A percentile compares a stretch with the other conserved stretches of the same genome.
Evolutionary conservation across 2,797 vertebrate species (phyloP).

Genomic region (Merluccius polli): DNA sequence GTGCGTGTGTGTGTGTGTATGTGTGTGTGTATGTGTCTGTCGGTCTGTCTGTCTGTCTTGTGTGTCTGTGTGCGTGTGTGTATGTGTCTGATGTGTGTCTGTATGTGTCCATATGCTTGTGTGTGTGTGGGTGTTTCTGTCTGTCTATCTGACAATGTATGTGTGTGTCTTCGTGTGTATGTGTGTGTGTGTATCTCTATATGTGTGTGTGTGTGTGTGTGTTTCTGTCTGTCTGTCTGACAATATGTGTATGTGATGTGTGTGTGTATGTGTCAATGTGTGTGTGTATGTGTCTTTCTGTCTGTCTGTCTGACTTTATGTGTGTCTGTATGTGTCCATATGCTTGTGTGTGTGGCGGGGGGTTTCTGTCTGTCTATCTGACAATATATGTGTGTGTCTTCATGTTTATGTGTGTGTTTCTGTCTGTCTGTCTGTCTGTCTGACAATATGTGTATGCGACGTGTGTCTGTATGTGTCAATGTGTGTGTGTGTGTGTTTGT

Average conservation of each 20-base stretch:
- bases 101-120: no score
- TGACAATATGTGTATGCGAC: neutral
- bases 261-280: neutral
- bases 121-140: neutral
- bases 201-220: neutral
- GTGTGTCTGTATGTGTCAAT: neutral
- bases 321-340: neutral
- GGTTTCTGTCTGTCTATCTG: neutral
- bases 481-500: conserved; percentile 8
- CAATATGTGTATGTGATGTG: neutral
- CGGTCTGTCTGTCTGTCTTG: neutral
- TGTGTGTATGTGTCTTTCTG: neutral
- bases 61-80: neutral
- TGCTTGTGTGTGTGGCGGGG: neutral
- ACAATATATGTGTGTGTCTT: neutral
- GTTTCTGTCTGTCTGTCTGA: neutral
- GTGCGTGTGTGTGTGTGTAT: neutral
- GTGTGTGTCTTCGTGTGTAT: neutral
- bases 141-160: neutral
- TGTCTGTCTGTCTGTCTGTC: neutral
- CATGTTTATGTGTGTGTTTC: neutral
- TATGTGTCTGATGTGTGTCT: conserved; percentile 5
- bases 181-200: neutral
- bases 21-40: neutral
- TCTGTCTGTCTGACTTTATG: neutral